Percentiles rank a stretch among this genome's conserved stretches.
These are phyloP conservation scores for Epistrophe grossulariae DNA, from an alignment of 2,888 invertebrate genomes.

Conservation along the genomic window DNA sequence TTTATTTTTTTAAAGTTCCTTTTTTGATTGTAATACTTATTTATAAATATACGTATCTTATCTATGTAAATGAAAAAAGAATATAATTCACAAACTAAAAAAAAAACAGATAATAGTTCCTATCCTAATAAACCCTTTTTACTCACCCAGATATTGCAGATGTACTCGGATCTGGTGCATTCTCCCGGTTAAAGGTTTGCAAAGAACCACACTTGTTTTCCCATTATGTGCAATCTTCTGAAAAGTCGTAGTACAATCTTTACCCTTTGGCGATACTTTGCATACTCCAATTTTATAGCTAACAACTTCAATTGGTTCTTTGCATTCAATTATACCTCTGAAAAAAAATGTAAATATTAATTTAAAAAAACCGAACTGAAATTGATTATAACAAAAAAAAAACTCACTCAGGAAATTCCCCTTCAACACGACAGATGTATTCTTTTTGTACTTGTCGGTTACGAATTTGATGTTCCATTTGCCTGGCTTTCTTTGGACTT, in stretches of 20 bases:
- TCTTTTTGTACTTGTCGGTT: slow-evolving; percentile 96
- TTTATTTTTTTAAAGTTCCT: too few species aligned
- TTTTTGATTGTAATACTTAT: too few species aligned
- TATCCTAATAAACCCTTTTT: not conserved
- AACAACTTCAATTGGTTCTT: slow-evolving; percentile 95
- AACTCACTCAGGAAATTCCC: slow-evolving; percentile 94
- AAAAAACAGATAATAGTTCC: not conserved
- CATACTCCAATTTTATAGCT: slow-evolving; percentile 98
- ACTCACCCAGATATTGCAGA: slow-evolving; percentile 96
- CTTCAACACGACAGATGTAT: slow-evolving; percentile 97
- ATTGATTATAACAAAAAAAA: not conserved
- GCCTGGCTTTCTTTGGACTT: slow-evolving; percentile 95
- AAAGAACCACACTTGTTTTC: slow-evolving; percentile 95
- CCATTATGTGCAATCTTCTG: slow-evolving; percentile 94
- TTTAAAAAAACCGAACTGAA: not conserved
- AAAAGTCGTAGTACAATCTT: slow-evolving; percentile 96
- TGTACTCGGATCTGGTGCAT: slow-evolving; percentile 99
- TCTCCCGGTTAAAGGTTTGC: slow-evolving; percentile 97
- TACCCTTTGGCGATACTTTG: slow-evolving; percentile 96
- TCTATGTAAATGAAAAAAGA: too few species aligned
- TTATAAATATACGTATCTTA: too few species aligned
- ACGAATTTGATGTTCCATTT: slow-evolving; percentile 97
- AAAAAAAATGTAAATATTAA: slow-evolving; percentile 4
- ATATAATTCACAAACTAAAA: too few species aligned
- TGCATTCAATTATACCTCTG: slow-evolving; percentile 92